Percentiles rank a stretch among this genome's conserved stretches.
Conservation (phyloP, 2,113 vertebrate species). For the Fregata magnificens region DNA sequence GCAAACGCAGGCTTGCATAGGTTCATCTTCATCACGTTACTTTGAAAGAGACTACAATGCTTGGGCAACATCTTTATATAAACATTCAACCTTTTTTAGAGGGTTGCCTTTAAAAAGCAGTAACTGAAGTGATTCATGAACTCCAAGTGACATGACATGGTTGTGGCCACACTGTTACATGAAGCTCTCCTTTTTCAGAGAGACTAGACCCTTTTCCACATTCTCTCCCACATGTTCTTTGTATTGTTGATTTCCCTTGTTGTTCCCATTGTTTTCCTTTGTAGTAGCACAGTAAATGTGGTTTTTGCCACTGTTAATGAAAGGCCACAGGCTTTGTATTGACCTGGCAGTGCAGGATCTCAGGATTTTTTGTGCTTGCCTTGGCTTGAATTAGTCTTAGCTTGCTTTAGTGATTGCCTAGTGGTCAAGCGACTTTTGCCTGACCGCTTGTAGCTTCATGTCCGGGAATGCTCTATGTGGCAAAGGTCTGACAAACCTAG, state of each 20-base stretch:
- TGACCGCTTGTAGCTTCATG: not conserved
- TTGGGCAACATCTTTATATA: not conserved
- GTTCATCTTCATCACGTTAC: not conserved
- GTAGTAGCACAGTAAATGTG: not conserved
- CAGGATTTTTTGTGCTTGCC: not conserved
- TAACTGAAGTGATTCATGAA: not conserved
- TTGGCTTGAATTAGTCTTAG: not conserved
- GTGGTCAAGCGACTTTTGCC: not conserved
- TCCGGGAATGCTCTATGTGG: not conserved
- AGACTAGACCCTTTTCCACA: not conserved
- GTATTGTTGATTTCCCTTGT: not conserved
- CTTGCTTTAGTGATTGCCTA: not conserved
- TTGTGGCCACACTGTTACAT: not conserved
- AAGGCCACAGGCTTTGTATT: not conserved
- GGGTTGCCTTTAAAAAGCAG: not conserved
- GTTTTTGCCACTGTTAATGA: not conserved
- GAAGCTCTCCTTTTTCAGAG: not conserved
- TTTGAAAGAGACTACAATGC: not conserved
- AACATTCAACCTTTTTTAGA: not conserved
- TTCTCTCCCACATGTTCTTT: not conserved
- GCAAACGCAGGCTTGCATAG: not conserved
- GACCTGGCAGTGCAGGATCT: not conserved
- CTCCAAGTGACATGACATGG: not conserved
- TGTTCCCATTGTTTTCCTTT: not conserved
- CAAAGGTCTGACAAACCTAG: not conserved